A percentile compares a stretch with the other conserved stretches of the same genome.
Evolutionary conservation across 2,113 vertebrate species (phyloP).

Genomic region (Maccullochella peelii): DNA sequence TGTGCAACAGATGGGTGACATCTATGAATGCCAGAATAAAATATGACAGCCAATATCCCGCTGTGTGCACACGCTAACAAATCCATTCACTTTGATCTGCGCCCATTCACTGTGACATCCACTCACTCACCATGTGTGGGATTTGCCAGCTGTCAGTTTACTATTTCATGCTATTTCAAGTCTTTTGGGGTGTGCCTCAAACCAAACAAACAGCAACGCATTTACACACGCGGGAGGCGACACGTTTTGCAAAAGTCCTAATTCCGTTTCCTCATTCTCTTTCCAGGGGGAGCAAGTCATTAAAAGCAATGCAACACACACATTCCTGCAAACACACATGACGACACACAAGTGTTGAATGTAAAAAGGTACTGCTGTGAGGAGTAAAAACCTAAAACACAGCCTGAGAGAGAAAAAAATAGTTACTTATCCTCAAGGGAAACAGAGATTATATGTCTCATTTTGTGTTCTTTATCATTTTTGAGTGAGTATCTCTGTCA

Average conservation of each 20-base stretch:
- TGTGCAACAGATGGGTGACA: constrained; percentile 49
- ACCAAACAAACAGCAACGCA: not conserved
- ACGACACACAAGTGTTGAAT: not conserved
- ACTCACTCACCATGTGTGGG: constrained; percentile 23
- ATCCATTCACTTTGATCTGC: constrained; percentile 43
- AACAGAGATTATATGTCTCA: not conserved
- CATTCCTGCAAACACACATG: not conserved
- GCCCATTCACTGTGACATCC: constrained; percentile 22
- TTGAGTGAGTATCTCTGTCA: not conserved
- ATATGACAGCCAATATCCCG: constrained; percentile 38
- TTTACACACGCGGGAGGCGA: not conserved
- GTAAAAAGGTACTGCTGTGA: not conserved
- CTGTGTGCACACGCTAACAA: constrained; percentile 22
- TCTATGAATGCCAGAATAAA: constrained; percentile 40
- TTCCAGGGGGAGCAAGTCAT: not conserved
- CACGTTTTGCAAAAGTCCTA: not conserved
- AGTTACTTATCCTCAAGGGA: not conserved
- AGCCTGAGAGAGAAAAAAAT: not conserved
- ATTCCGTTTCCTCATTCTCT: not conserved
- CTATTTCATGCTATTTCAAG: constrained; percentile 19
- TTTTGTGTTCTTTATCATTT: not conserved
- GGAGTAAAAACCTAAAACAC: not conserved
- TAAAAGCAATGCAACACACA: not conserved
- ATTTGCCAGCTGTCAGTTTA: constrained; percentile 52
- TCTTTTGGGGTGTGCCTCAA: not conserved